A percentile compares a stretch with the other conserved stretches of the same genome.
phyloP scores from a whole-genome alignment of 2,888 invertebrate species.

The Celastrina argiolus region DNA sequence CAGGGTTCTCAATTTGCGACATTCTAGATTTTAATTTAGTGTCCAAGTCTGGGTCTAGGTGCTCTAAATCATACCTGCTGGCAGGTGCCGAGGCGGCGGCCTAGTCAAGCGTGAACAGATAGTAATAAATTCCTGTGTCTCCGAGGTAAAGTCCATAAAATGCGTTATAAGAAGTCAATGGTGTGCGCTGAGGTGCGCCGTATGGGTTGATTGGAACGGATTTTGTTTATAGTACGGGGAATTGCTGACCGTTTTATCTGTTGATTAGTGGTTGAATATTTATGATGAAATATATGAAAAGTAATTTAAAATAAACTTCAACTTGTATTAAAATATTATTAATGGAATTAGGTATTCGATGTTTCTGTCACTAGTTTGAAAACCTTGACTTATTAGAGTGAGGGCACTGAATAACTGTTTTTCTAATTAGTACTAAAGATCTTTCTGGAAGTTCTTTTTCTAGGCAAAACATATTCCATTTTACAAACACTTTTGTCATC shows the following conservation, averaged over 20 bases:
- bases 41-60: conserved; percentile 47
- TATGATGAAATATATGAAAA: no score
- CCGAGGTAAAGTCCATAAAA: conserved; percentile 43
- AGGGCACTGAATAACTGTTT: no score
- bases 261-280: neutral
- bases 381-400: no score
- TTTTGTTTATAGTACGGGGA: neutral
- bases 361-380: no score
- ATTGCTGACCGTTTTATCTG: neutral
- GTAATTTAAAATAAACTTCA: no score
- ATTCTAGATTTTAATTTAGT: conserved; percentile 51
- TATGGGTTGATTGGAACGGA: conserved; percentile 29
- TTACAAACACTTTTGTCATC: no score
- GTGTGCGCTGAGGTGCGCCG: conserved; percentile 39
- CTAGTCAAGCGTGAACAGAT: conserved; percentile 55
- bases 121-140: conserved; percentile 52
- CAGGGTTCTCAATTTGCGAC: conserved; percentile 30
- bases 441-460: no score
- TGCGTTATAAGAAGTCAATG: conserved; percentile 46
- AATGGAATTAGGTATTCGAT: no score
- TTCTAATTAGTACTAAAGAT: no score
- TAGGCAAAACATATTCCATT: no score
- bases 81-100: conserved; percentile 49
- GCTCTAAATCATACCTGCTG: conserved; percentile 61
- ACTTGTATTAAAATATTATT: no score